A percentile compares a stretch with the other conserved stretches of the same genome.
Evolutionary conservation across 2,113 vertebrate genomes (phyloP).

Genomic region (Syngnathus scovelli): DNA sequence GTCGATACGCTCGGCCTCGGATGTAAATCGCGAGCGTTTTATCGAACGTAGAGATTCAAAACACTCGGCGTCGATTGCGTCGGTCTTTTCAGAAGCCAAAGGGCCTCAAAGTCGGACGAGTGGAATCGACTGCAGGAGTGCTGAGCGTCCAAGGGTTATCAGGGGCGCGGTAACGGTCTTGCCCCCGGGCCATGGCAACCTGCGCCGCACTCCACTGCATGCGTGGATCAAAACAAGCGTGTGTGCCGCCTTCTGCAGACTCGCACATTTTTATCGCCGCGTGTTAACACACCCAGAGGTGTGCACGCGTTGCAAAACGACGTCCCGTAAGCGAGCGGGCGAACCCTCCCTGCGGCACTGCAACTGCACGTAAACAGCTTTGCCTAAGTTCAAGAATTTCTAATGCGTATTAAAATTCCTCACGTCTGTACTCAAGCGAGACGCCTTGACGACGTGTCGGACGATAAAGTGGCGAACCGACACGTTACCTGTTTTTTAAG

Average conservation of each 20-base stretch:
- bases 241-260: neutral
- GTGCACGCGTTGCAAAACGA: neutral
- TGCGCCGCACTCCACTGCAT: neutral
- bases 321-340: neutral
- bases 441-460: slow-evolving; percentile 5
- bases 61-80: neutral
- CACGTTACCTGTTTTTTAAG: slow-evolving; percentile 13
- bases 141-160: neutral
- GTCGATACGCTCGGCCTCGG: neutral
- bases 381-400: slow-evolving; percentile 27
- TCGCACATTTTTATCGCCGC: neutral
- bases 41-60: neutral
- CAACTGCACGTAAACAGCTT: slow-evolving; percentile 11
- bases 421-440: slow-evolving; percentile 7
- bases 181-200: neutral
- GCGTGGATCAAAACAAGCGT: neutral
- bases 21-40: neutral
- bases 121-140: neutral
- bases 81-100: neutral
- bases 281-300: neutral
- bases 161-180: neutral
- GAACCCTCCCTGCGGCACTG: slow-evolving; percentile 6
- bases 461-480: slow-evolving; percentile 12
- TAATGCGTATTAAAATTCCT: slow-evolving; percentile 25
- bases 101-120: neutral